Percentiles rank a stretch among this genome's conserved stretches.
Conservation (phyloP, 2,797 vertebrate genomes). For the Ctenochaetus hawaiiensis region DNA sequence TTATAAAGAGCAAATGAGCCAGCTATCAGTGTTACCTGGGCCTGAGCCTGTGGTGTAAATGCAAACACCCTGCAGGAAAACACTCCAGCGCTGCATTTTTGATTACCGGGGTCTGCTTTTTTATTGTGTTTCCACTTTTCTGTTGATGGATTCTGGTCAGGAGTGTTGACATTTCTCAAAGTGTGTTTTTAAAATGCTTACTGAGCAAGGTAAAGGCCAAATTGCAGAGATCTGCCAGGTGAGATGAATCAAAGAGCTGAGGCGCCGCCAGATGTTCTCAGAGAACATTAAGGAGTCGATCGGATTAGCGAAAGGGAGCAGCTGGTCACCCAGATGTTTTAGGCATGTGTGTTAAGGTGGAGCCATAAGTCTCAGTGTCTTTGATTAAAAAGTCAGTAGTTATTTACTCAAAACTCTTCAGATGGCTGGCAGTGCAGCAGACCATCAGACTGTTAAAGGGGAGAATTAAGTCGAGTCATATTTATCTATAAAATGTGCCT, state of each 20-base stretch:
- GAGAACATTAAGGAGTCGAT: slow-evolving; percentile 73
- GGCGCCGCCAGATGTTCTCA: slow-evolving; percentile 72
- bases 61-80: slow-evolving; percentile 45
- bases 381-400: slow-evolving; percentile 83
- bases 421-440: slow-evolving; percentile 54
- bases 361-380: slow-evolving; percentile 67
- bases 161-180: slow-evolving; percentile 45
- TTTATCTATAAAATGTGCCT: slow-evolving; percentile 42
- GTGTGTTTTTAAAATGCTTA: slow-evolving; percentile 58
- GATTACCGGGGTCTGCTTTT: slow-evolving; percentile 18
- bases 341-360: slow-evolving; percentile 70
- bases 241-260: slow-evolving; percentile 76
- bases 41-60: slow-evolving; percentile 58
- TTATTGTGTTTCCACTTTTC: slow-evolving; percentile 26
- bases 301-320: slow-evolving; percentile 73
- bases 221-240: slow-evolving; percentile 57
- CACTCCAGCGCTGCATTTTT: slow-evolving; percentile 28
- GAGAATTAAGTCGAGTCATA: slow-evolving; percentile 46
- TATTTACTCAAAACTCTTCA: slow-evolving; percentile 77
- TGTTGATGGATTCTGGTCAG: slow-evolving; percentile 33
- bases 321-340: slow-evolving; percentile 77
- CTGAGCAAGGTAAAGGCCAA: slow-evolving; percentile 68
- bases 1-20: slow-evolving; percentile 69
- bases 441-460: slow-evolving; percentile 49
- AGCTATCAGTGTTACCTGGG: slow-evolving; percentile 53